Conservation (phyloP, 2,888 invertebrate species). For the Cerastis rubricosa region DNA sequence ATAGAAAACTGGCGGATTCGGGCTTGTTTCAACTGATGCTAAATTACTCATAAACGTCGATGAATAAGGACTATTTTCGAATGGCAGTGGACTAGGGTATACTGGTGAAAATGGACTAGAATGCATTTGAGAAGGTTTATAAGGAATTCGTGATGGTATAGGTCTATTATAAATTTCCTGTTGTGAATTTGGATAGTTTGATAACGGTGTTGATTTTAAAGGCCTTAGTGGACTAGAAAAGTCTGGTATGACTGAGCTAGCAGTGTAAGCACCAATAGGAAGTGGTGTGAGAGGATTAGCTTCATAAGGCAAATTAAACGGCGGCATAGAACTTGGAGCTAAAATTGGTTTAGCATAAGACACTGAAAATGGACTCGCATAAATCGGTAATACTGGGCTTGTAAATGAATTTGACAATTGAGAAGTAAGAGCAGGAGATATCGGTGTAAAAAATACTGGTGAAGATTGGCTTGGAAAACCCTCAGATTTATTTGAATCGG, state of each 20-base stretch:
- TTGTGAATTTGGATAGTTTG: background rate
- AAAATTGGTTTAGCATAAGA: constrained; percentile 5
- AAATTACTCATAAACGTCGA: rapidly evolving
- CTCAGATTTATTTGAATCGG: background rate
- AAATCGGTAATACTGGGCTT: background rate
- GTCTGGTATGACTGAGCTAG: background rate
- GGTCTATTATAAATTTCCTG: background rate
- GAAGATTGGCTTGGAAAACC: background rate
- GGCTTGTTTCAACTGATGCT: background rate
- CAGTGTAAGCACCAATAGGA: background rate
- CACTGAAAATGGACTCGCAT: background rate
- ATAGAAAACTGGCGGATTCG: background rate
- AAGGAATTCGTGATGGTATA: background rate
- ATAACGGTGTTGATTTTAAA: background rate
- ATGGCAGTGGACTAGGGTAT: background rate
- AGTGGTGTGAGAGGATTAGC: background rate
- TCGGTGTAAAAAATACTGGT: background rate
- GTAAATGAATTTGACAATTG: background rate
- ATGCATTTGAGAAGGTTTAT: background rate
- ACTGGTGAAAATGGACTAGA: background rate
- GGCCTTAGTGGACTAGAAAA: background rate
- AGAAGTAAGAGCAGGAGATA: background rate
- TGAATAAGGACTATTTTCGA: background rate
- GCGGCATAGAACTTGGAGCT: background rate
- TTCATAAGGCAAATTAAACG: background rate